A percentile compares a stretch with the other conserved stretches of the same genome.
phyloP scores from a whole-genome alignment of 2,113 vertebrate genomes.

The Rissa tridactyla region DNA sequence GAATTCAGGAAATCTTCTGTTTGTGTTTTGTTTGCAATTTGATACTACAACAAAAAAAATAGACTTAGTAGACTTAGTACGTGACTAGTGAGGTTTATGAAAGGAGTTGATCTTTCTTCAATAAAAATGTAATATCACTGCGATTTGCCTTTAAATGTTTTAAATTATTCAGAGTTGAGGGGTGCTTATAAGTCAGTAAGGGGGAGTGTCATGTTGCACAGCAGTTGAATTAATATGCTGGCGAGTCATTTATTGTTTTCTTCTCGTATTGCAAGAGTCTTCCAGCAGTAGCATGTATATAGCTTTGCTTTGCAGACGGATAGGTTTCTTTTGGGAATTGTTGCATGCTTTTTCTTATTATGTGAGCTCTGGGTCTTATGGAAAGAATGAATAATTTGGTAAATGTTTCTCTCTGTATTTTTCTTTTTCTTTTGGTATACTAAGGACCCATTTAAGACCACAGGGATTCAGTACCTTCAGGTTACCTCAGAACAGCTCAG shows the following conservation, averaged over 20 bases:
- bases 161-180: background rate
- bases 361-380: background rate
- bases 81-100: background rate
- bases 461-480: background rate
- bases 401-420: background rate
- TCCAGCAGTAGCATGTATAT: background rate
- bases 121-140: background rate
- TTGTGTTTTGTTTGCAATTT: background rate
- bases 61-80: background rate
- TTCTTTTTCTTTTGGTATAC: background rate
- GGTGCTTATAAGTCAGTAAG: background rate
- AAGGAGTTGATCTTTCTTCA: background rate
- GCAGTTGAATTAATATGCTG: background rate
- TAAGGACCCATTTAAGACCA: background rate
- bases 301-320: background rate
- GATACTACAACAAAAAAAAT: background rate
- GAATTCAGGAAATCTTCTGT: constrained; percentile 18
- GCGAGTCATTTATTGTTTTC: background rate
- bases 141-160: background rate
- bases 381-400: background rate
- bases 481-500: background rate
- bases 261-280: background rate
- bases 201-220: background rate
- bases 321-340: background rate
- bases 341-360: background rate